Evolutionary conservation across 1,140 invertebrate species (phyloP).

Genomic region (Ptiloglossa arizonensis): DNA sequence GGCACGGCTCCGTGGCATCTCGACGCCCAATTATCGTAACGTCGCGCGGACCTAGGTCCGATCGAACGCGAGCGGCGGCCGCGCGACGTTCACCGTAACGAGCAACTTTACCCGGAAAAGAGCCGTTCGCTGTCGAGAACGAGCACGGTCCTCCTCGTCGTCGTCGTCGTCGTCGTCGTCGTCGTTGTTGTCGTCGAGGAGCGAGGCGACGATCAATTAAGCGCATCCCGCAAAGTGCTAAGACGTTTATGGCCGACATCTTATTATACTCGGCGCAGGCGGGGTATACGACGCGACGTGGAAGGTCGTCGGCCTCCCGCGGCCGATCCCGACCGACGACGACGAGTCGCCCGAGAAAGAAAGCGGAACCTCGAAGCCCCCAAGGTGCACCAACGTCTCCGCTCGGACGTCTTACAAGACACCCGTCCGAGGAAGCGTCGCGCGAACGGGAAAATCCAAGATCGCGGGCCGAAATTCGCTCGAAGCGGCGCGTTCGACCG

Average conservation of each 20-base stretch:
- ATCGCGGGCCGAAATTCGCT: too few species aligned
- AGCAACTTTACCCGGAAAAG: constrained; percentile 19
- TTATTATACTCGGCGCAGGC: constrained; percentile 67
- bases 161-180: not conserved
- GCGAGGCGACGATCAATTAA: constrained; percentile 71
- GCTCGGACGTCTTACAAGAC: constrained; percentile 69
- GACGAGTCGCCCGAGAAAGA: constrained; percentile 37
- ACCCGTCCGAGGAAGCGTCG: constrained; percentile 64
- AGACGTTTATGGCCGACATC: constrained; percentile 75
- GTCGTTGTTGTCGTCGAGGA: too few species aligned
- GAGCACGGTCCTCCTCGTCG: constrained; percentile 29
- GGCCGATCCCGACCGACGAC: constrained; percentile 42
- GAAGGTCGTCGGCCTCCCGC: constrained; percentile 62
- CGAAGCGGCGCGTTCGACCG: too few species aligned
- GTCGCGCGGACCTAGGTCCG: too few species aligned
- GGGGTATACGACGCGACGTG: constrained; percentile 29
- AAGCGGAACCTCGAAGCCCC: constrained; percentile 65
- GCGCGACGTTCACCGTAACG: not conserved
- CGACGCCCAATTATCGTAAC: too few species aligned
- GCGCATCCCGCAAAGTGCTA: constrained; percentile 74
- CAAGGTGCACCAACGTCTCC: constrained; percentile 40
- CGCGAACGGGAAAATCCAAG: too few species aligned
- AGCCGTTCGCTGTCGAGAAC: constrained; percentile 34
- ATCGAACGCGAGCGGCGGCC: too few species aligned
- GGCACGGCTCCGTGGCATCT: too few species aligned